These are phyloP conservation scores for Drosophila equinoxialis DNA, from an alignment of 1,140 invertebrate species.

Conservation along the genomic window DNA sequence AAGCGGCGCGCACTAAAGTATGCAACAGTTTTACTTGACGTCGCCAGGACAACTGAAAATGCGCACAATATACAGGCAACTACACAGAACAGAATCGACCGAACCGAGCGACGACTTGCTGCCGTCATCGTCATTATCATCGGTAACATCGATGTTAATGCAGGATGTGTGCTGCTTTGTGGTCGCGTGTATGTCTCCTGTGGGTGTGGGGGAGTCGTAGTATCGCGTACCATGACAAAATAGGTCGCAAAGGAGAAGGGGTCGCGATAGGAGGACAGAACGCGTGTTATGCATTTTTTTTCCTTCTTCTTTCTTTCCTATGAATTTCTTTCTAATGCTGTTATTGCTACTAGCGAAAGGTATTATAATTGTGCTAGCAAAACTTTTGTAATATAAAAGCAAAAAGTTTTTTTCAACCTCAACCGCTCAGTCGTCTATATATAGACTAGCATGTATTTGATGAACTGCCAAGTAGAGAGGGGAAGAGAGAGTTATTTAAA, in stretches of 20 bases:
- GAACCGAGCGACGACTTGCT: neutral
- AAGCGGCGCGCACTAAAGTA: slow-evolving; percentile 12
- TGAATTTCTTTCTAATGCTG: slow-evolving; percentile 37
- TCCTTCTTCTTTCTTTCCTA: neutral
- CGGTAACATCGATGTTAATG: slow-evolving; percentile 51
- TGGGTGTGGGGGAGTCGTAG: neutral
- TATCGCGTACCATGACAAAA: slow-evolving; percentile 17
- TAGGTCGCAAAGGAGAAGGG: slow-evolving; percentile 32
- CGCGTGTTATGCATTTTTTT: slow-evolving; percentile 39
- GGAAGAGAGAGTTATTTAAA: too few species aligned
- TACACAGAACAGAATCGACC: slow-evolving; percentile 3
- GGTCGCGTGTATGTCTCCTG: slow-evolving; percentile 28
- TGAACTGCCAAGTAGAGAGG: too few species aligned
- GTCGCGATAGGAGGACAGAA: neutral
- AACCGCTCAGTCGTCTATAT: too few species aligned
- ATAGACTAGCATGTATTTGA: too few species aligned
- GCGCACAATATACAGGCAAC: neutral
- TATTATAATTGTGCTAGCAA: neutral
- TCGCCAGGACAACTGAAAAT: slow-evolving; percentile 46
- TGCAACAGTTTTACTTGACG: slow-evolving; percentile 65
- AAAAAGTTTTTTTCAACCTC: too few species aligned
- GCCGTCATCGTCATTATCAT: slow-evolving; percentile 28
- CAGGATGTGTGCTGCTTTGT: slow-evolving; percentile 62
- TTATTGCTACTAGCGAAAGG: slow-evolving; percentile 5
- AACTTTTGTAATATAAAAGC: too few species aligned